These are phyloP conservation scores for Gymnoscelis rufifasciata DNA, from an alignment of 2,888 invertebrate species.

Conservation along the genomic window DNA sequence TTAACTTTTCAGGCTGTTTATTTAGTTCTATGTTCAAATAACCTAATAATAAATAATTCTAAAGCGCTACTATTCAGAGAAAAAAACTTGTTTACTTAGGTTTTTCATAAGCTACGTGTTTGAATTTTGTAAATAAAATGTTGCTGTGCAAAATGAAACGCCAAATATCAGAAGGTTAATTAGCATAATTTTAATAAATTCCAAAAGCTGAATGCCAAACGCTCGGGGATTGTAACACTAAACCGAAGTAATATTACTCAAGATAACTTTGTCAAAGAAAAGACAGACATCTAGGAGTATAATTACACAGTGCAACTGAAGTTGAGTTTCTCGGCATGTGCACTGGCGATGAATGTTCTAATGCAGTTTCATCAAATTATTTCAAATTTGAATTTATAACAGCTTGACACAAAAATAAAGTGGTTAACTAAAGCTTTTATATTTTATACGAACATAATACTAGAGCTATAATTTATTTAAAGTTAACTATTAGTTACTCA, in stretches of 20 bases:
- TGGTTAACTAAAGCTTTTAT: too few relatives aligned
- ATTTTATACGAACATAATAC: too few relatives aligned
- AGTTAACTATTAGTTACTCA: too few relatives aligned
- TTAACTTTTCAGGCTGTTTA: constrained; percentile 18
- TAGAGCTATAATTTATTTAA: too few relatives aligned
- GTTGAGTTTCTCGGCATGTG: constrained; percentile 36
- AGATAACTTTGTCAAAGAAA: constrained; percentile 35
- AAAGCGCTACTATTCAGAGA: background rate
- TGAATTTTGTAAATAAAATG: constrained; percentile 8
- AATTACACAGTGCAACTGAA: constrained; percentile 47
- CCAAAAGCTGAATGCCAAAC: constrained; percentile 35
- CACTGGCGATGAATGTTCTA: constrained; percentile 32
- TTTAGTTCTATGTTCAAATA: constrained; percentile 5
- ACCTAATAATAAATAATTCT: too few relatives aligned
- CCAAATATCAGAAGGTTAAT: constrained; percentile 24
- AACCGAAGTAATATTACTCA: constrained; percentile 41
- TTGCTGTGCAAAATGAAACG: constrained; percentile 21
- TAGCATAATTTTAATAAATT: constrained; percentile 34
- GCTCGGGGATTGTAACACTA: constrained; percentile 32
- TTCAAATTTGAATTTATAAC: background rate
- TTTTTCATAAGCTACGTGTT: background rate
- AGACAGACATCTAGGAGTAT: constrained; percentile 41
- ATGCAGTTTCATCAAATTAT: constrained; percentile 36
- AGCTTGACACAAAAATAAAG: too few relatives aligned
- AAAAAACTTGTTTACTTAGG: background rate